These are phyloP conservation scores for Drosophila parabipectinata DNA, from an alignment of 1,140 invertebrate genomes.

Conservation along the genomic window DNA sequence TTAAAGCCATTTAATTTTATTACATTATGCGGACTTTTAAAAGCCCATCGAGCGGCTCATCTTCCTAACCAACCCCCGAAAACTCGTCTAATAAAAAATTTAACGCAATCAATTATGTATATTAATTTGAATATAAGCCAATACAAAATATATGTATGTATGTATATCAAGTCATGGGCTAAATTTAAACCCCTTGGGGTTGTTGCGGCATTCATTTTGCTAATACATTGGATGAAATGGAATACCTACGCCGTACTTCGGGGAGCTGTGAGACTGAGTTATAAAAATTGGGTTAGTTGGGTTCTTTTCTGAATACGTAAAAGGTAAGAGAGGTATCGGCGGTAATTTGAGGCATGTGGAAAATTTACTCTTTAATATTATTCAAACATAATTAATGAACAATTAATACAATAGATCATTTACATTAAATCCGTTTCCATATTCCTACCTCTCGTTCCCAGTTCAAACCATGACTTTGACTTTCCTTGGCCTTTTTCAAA, in stretches of 20 bases:
- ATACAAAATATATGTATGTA: constrained; percentile 13
- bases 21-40: constrained; percentile 58
- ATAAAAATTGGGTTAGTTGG: constrained; percentile 30
- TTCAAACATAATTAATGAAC: background rate
- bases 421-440: background rate
- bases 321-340: constrained; percentile 6
- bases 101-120: constrained; percentile 75
- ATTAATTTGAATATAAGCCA: constrained; percentile 50
- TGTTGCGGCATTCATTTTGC: constrained; percentile 15
- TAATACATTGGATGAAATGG: constrained; percentile 45
- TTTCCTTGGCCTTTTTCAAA: constrained; percentile 44
- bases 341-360: background rate
- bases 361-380: background rate
- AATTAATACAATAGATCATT: background rate
- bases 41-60: background rate
- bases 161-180: constrained; percentile 8
- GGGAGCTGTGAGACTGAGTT: constrained; percentile 36
- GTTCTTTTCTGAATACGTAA: constrained; percentile 1
- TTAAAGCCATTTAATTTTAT: constrained; percentile 79
- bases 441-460: constrained; percentile 56
- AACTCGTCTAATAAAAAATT: constrained; percentile 70
- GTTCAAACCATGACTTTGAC: constrained; percentile 69
- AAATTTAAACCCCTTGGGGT: constrained; percentile 49
- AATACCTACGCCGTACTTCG: constrained; percentile 40
- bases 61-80: constrained; percentile 1